A percentile compares a stretch with the other conserved stretches of the same genome.
These are phyloP conservation scores for Pasiphila rectangulata DNA, from an alignment of 2,888 invertebrate species.

Conservation along the genomic window DNA sequence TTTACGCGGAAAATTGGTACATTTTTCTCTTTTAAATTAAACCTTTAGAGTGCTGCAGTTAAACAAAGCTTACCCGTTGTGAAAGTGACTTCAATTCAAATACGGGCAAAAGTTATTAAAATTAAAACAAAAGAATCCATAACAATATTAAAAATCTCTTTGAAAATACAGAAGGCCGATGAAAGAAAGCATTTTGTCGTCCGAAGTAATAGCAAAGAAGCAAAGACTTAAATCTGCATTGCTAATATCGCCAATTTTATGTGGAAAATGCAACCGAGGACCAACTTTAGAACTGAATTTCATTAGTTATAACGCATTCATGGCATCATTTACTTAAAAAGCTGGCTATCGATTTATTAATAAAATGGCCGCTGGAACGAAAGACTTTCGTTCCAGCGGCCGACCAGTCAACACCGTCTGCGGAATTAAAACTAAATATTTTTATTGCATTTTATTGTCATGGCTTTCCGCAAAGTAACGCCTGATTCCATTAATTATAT, in stretches of 20 bases:
- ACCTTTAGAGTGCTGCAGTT: no score
- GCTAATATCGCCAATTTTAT: slow-evolving; percentile 70
- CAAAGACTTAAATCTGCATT: slow-evolving; percentile 58
- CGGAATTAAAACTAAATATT: no score
- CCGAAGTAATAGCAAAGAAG: slow-evolving; percentile 53
- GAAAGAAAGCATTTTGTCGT: slow-evolving; percentile 52
- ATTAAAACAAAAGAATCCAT: slow-evolving; percentile 20
- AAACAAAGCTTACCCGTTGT: no score
- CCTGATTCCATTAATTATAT: no score
- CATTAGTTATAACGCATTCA: slow-evolving; percentile 55
- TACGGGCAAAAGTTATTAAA: slow-evolving; percentile 8
- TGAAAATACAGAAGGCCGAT: slow-evolving; percentile 43
- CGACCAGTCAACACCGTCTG: no score
- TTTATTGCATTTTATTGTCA: no score
- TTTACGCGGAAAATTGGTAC: no score
- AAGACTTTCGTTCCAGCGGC: no score
- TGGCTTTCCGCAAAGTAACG: no score
- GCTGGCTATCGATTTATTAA: slow-evolving; percentile 1
- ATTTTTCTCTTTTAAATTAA: no score
- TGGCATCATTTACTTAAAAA: slow-evolving; percentile 4
- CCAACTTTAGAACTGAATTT: slow-evolving; percentile 58
- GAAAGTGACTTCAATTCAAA: background rate
- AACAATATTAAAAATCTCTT: slow-evolving; percentile 31
- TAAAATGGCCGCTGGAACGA: no score
- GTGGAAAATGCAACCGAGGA: slow-evolving; percentile 63